These are phyloP conservation scores for Cololabis saira DNA, from an alignment of 2,113 vertebrate genomes.

Conservation along the genomic window DNA sequence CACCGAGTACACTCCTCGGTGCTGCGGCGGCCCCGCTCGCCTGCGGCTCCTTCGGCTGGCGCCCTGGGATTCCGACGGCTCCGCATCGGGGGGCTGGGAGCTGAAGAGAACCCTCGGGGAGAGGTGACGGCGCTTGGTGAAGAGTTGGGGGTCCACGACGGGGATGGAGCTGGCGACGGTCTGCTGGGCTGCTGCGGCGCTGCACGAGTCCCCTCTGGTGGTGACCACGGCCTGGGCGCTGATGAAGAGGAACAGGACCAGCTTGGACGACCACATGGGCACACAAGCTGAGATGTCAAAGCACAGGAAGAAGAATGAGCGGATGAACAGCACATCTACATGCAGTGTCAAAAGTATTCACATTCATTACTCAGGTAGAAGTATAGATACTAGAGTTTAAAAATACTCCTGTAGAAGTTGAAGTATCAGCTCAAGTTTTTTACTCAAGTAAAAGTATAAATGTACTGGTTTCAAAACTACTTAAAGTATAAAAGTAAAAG, in stretches of 20 bases:
- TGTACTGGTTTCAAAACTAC: no score
- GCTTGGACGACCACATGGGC: slow-evolving; percentile 95
- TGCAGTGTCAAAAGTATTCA: no score
- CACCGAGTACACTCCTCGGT: slow-evolving; percentile 93
- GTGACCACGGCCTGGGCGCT: slow-evolving; percentile 89
- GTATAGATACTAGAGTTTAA: no score
- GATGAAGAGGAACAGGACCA: slow-evolving; percentile 92
- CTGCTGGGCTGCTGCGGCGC: slow-evolving; percentile 66
- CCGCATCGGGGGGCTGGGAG: slow-evolving; percentile 84
- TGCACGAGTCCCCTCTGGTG: slow-evolving; percentile 82
- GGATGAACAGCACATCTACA: background rate
- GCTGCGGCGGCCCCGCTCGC: slow-evolving; percentile 81
- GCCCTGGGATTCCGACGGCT: slow-evolving; percentile 73
- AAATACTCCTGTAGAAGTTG: no score
- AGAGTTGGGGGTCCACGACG: slow-evolving; percentile 90
- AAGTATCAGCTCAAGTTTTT: no score
- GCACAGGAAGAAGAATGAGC: background rate
- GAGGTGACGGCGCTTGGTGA: slow-evolving; percentile 85
- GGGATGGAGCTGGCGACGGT: slow-evolving; percentile 70
- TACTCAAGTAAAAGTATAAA: no score
- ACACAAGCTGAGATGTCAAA: slow-evolving; percentile 68
- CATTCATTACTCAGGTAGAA: no score
- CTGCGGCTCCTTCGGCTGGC: slow-evolving; percentile 84
- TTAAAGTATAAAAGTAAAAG: no score
- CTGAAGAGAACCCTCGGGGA: slow-evolving; percentile 95